Evolutionary conservation across 2,888 invertebrate genomes (phyloP).

Genomic region (Maniola hyperantus): DNA sequence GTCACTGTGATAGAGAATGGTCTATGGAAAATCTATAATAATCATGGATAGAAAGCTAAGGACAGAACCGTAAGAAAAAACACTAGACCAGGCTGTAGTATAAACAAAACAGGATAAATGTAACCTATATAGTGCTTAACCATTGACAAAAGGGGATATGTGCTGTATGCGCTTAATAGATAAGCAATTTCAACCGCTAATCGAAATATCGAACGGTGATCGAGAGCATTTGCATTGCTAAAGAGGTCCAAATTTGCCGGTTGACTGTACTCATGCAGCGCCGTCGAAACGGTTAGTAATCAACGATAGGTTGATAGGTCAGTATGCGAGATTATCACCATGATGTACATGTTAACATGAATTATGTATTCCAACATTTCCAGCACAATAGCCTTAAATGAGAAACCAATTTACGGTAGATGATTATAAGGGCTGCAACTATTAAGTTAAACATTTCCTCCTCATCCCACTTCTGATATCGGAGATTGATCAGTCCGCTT

Average conservation of each 20-base stretch:
- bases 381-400: slow-evolving; percentile 76
- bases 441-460: background rate
- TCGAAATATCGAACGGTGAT: slow-evolving; percentile 18
- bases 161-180: background rate
- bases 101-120: no score
- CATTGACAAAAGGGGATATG: no score
- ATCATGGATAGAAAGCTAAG: no score
- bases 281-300: slow-evolving; percentile 21
- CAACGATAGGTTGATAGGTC: slow-evolving; percentile 24
- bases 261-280: slow-evolving; percentile 25
- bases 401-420: slow-evolving; percentile 70
- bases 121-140: no score
- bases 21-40: no score
- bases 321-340: slow-evolving; percentile 69
- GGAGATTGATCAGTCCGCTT: no score
- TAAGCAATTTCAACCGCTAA: slow-evolving; percentile 16
- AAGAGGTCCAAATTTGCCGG: slow-evolving; percentile 32
- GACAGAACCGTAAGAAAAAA: no score
- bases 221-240: slow-evolving; percentile 31
- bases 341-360: slow-evolving; percentile 61
- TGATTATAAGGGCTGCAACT: slow-evolving; percentile 41
- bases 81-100: no score
- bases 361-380: slow-evolving; percentile 79
- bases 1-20: no score
- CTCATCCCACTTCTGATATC: no score